Base-by-base conservation (phyloP, 2,797 vertebrate genomes). In the Leptodactylus fallax region DNA sequence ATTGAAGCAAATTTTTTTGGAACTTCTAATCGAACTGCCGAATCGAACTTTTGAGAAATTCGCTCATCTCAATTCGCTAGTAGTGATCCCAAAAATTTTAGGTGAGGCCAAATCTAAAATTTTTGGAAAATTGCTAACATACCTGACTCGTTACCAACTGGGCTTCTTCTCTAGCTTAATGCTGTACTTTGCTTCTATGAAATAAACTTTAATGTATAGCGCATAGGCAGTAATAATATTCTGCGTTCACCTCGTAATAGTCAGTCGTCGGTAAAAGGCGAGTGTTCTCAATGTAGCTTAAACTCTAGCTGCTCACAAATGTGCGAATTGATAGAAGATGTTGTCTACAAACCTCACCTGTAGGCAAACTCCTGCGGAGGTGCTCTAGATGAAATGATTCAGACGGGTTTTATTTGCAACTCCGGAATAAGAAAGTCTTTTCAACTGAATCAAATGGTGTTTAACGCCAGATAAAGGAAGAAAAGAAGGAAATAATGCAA, bases 361-460 rank as follows among this genome's bases (percentile, higher is more conserved):
- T 78, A 82, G 79, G 61, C 74, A 36, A 23, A 17, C 79, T 83
- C 84, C 79, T 21, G 61, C 53, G 8, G 83, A 69, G 80, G 51
- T 55, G 72, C 79, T 83, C 81, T 51, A 79, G 85, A 89, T 83
- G 63, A 72, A 79, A 55, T n/a, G 85, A 83, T 79, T 77, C 51
- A 67, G 67, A 21, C 67, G 27, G 71, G 14, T 78, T 82, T 71
- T 82, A 86, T 86, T 82, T 83, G 71, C 84, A 83, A 69, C 79
- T 83, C 69, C 51, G 23, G 69, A 86, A 86, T 83, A 83, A n/a
- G 69, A 78, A 89, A 86, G 49, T 27, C 60, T 77, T 83, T 89
- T 69, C 80, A 78, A 23, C 21, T 83, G 60, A 86, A 86, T 82
- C 79, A 79, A 86, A 89, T 86, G 21, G 63, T 81, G 77, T 86